Evolutionary conservation across 2,797 vertebrate genomes (phyloP), one percentile per base, ranked within the genome.

Genomic region (Adrianichthys oophorus): DNA sequence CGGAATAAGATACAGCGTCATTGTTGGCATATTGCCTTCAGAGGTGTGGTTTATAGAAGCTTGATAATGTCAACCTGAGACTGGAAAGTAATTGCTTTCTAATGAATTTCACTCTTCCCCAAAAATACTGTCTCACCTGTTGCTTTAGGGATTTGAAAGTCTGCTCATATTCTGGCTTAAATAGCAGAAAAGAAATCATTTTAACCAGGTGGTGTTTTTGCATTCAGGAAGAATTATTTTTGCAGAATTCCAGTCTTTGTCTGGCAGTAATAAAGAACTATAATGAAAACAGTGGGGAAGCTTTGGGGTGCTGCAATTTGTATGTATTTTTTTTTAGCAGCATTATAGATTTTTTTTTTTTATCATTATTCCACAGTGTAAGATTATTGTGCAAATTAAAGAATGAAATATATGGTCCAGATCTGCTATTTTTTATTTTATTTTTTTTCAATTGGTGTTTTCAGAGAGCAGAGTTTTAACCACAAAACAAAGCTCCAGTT

Each of bases 41-140:
- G 69, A 74, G 62, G 49, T 62, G 48, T 68, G 55, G 76, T 67
- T 75, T 68, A 59, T 59, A 50, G 56, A 56, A 69, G 59, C 64
- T 68, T 64, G 81, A 85, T 89, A 85, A 77, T 83, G 80, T 84
- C 77, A 82, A 66, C 41, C 45, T 12, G 64, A 81, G 79, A 85
- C 73, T 81, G 74, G 64, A 81, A 83, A 67, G 79, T 85, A 85
- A 85, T 86, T 85, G 74, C 82, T 76, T 84, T 80, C 56, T 83
- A 85, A 85, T 85, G 78, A 83, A 71, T 81, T 84, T 80, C 62
- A 61, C 57, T 55, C 76, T 72, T 26, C 15, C 62, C 43, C 62
- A 49, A 52, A 75, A 77, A 83, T 76, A 65, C 32, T 37, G 32
- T 37, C 32, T 82, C 79, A 81, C 72, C 74, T 79, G 77, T 79